These are phyloP conservation scores for Entomyzon cyanotis DNA, from an alignment of 2,113 vertebrate species.

Conservation along the genomic window DNA sequence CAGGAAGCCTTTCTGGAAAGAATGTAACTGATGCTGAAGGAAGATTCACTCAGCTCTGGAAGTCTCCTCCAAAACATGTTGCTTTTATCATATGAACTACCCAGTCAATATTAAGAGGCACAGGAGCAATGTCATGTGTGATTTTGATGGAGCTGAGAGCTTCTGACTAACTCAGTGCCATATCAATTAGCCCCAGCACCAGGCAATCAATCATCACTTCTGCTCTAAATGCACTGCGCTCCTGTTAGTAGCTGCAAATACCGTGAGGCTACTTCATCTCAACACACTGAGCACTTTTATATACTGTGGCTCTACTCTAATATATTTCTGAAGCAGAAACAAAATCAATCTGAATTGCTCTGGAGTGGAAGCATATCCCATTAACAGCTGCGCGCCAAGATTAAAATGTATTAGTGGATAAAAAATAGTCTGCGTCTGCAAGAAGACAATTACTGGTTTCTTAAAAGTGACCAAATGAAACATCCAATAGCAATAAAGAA, in stretches of 20 bases:
- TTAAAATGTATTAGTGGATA: slow-evolving; percentile 51
- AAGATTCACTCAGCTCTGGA: slow-evolving; percentile 28
- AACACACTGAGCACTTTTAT: slow-evolving; percentile 37
- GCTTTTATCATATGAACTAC: slow-evolving; percentile 1
- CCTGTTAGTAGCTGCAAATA: slow-evolving; percentile 48
- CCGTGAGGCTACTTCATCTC: slow-evolving; percentile 12
- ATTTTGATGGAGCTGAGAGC: slow-evolving; percentile 52
- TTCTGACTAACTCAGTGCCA: slow-evolving; percentile 49
- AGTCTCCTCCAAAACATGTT: slow-evolving; percentile 9
- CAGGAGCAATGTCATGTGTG: slow-evolving; percentile 7
- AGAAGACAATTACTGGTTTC: slow-evolving; percentile 31
- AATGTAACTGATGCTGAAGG: slow-evolving; percentile 51
- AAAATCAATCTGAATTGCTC: slow-evolving; percentile 60
- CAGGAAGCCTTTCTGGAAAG: slow-evolving; percentile 65
- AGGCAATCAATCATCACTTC: slow-evolving; percentile 45
- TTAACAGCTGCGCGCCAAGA: slow-evolving; percentile 44
- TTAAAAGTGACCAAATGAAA: slow-evolving; percentile 38
- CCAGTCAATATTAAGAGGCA: slow-evolving; percentile 28
- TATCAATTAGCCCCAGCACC: slow-evolving; percentile 48
- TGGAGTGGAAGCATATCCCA: slow-evolving; percentile 29
- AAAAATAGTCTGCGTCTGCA: not conserved
- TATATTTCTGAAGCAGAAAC: slow-evolving; percentile 56
- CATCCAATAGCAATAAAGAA: slow-evolving; percentile 1
- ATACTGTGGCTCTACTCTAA: slow-evolving; percentile 32
- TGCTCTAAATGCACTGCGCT: slow-evolving; percentile 41